Base-by-base conservation (phyloP, 30 jellyfish, hydroid and myxozoan species). In the Clytia hemisphaerica region DNA sequence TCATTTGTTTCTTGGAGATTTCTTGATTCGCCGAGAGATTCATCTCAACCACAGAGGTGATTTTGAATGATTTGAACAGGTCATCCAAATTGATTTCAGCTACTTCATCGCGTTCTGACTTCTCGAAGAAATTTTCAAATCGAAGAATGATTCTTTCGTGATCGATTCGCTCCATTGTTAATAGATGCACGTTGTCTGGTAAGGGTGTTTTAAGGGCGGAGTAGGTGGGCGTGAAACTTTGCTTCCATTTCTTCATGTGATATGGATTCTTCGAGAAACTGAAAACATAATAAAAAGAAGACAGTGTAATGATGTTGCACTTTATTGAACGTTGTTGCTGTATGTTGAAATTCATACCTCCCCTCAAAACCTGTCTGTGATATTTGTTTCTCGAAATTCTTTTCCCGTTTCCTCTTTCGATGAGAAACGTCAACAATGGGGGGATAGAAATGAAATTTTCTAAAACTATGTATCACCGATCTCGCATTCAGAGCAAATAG, bases 21-120 rank as follows among this genome's bases (percentile, higher is more conserved):
- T 55, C 53, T 47, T 88, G 97, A 42, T 88, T 88, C 27, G 94
- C 97, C 4, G 94, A 78, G 16, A 88, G 46, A 71, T 88, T 88
- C 57, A 77, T 61, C 62, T 88, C 97, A 35, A 62, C 58, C 32
- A 75, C 26, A 10, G 87, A 75, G 53, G 70, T 32, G 31, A 88
- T 66, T 37, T 78, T 79, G 58, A 88, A 88, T 18, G 67, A 94
- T 7, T 63, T 26, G 46, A 88, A 88, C 40, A 88, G 68, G 14
- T 79, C 92, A 50, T 37, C 64, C 16, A 88, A 75, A 10, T 57
- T 32, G 4, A 88, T 31, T 54, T 74, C 1, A 36, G 94, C 65
- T 6, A 82, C 47, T 33, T 37, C 50, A 26, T 82, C 47, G 53
- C 76, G 92, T 61, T 88, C 97, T 48, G 72, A 81, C 45, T 79